phyloP scores from a whole-genome alignment of 1,140 invertebrate genomes.

The Drosophila kepulauana region DNA sequence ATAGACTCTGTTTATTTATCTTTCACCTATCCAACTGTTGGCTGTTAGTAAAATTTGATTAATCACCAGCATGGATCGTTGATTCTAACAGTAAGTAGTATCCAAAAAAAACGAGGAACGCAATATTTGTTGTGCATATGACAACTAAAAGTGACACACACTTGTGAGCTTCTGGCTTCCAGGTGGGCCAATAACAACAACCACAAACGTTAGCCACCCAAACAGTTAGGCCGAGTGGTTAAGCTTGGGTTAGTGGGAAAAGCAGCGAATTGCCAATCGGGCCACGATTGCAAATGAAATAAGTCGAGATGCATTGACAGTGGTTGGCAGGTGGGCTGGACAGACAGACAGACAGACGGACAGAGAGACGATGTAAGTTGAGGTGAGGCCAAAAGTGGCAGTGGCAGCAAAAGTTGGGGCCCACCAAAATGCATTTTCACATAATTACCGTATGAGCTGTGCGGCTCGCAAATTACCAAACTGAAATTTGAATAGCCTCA shows the following conservation, averaged over 20 bases:
- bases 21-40: background rate
- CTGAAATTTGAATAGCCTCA: conserved; percentile 76
- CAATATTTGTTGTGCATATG: conserved; percentile 65
- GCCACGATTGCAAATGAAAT: conserved; percentile 67
- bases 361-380: background rate
- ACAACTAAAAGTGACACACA: conserved; percentile 63
- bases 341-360: conserved; percentile 24
- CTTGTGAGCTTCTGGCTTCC: conserved; percentile 15
- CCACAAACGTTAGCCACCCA: conserved; percentile 11
- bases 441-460: conserved; percentile 81
- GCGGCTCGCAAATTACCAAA: conserved; percentile 62
- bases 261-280: conserved; percentile 49
- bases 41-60: conserved; percentile 29
- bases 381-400: conserved; percentile 56
- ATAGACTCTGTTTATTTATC: background rate
- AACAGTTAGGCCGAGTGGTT: conserved; percentile 1
- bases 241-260: conserved; percentile 26
- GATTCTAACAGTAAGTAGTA: conserved; percentile 53
- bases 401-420: conserved; percentile 59
- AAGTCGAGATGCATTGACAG: conserved; percentile 78
- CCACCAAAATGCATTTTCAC: conserved; percentile 78
- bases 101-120: conserved; percentile 26
- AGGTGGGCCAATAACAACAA: conserved; percentile 20
- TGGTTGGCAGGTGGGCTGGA: conserved; percentile 24
- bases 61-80: conserved; percentile 38